Evolutionary conservation across 2,888 invertebrate genomes (phyloP), one percentile per base, ranked within the genome.

Genomic region (Chrysolina haemoptera): DNA sequence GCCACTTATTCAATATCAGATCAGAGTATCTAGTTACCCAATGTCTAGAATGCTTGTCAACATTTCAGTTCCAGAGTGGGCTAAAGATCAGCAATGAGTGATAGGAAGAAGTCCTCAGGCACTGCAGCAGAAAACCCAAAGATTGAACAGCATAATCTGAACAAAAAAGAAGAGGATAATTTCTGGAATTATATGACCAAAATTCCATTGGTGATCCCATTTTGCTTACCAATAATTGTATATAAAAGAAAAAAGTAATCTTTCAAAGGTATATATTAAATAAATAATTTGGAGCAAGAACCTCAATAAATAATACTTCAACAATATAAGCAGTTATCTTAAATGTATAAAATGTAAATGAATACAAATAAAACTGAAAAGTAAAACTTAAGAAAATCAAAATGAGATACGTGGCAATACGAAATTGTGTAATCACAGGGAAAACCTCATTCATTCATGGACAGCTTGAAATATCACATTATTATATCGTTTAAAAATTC

Each of bases 201-300:
- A 55, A 53, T 82, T 41, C 82, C 82, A 22, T 64, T 81, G 46
- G 73, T 81, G 18, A 79, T 81, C 27, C 80, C 81, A 18, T 79
- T 81, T 68, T 78, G 76, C 16, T 78, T 82, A 43, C 80, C 80
- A 10, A 76, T 78, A 10, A 76, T 78, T 11, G 71, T 68, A 66
- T 75, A 66, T 68, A 78, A 73, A 75, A 79, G 70, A 70, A 80
- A 76, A 70, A 79, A 76, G 69, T 76, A 78, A 76, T 68, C 18
- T 68, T 78, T 71, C 63, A 53, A 59, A 68, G 68, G 68, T 75
- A 59, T 73, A 71, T 70, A 70, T 71, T 68, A 69, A 41, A 70
- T 74, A 68, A 74, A 74, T 72, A 72, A 76, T 70, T 73, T 73
- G 76, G 70, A 74, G 75, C 76, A 78, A 75, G 71, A 76, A 76